A percentile compares a stretch with the other conserved stretches of the same genome.
Conservation (phyloP, 2,888 invertebrate species). For the Frankliniella intonsa region DNA sequence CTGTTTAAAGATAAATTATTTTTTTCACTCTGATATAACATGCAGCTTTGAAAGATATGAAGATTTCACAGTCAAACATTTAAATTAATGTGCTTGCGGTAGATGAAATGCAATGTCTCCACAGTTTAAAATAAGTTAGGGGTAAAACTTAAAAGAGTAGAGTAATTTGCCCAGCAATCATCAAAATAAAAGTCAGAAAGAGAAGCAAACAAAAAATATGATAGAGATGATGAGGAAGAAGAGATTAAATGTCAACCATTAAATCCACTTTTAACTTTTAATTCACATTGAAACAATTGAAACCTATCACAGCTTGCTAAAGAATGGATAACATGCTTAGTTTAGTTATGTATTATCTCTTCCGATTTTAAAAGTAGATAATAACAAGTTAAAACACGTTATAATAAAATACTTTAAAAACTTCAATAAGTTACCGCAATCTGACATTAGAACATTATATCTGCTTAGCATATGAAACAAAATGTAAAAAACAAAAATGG, state of each 20-base stretch:
- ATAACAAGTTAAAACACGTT: constrained; percentile 7
- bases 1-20: too few relatives aligned
- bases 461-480: neutral
- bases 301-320: constrained; percentile 25
- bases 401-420: constrained; percentile 16
- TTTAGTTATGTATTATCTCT: neutral
- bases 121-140: neutral
- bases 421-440: neutral
- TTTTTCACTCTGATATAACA: too few relatives aligned
- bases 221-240: neutral
- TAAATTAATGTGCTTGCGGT: neutral
- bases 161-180: neutral
- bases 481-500: neutral
- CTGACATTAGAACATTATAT: neutral
- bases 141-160: neutral
- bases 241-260: constrained; percentile 2
- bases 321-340: constrained; percentile 12
- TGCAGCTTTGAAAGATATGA: neutral
- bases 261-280: neutral
- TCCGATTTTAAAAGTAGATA: constrained; percentile 5
- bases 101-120: neutral
- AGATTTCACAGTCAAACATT: neutral
- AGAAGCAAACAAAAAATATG: neutral
- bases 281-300: neutral
- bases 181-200: neutral